Percentiles rank a stretch among this genome's conserved stretches.
Evolutionary conservation across 2,113 vertebrate species (phyloP).

Genomic region (Anguilla japonica): DNA sequence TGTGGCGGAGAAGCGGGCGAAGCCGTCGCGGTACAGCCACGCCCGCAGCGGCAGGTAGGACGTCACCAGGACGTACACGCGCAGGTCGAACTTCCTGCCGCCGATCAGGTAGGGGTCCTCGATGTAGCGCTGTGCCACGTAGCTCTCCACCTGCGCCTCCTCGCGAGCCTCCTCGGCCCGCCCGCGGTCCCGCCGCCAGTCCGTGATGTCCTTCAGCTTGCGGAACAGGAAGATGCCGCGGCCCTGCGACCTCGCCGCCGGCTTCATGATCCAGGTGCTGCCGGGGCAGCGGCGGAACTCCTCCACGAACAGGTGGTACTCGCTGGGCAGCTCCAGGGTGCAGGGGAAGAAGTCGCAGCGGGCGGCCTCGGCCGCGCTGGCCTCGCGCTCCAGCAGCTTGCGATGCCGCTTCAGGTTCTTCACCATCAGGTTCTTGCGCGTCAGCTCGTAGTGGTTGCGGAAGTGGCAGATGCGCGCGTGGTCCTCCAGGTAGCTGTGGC

Average conservation of each 20-base stretch:
- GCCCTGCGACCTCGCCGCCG: slow-evolving; percentile 82
- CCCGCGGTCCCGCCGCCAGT: slow-evolving; percentile 78
- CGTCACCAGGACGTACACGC: slow-evolving; percentile 80
- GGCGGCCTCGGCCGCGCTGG: slow-evolving; percentile 69
- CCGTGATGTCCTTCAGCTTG: slow-evolving; percentile 81
- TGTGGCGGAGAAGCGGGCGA: slow-evolving; percentile 77
- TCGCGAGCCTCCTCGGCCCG: slow-evolving; percentile 75
- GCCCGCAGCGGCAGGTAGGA: slow-evolving; percentile 78
- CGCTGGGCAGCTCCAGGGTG: slow-evolving; percentile 81
- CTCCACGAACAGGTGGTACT: slow-evolving; percentile 84
- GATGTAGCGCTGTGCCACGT: slow-evolving; percentile 85
- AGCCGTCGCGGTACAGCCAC: slow-evolving; percentile 82
- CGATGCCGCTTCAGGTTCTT: slow-evolving; percentile 83
- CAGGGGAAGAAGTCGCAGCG: slow-evolving; percentile 83
- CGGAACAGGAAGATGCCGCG: slow-evolving; percentile 85
- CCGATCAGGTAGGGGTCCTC: slow-evolving; percentile 88
- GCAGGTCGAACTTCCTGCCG: slow-evolving; percentile 84
- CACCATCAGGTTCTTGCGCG: slow-evolving; percentile 84
- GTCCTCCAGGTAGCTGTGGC: slow-evolving; percentile 83
- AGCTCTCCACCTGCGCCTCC: slow-evolving; percentile 80
- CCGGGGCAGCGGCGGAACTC: slow-evolving; percentile 82
- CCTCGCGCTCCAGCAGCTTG: slow-evolving; percentile 78
- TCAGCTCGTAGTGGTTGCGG: slow-evolving; percentile 88
- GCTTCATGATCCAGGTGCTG: slow-evolving; percentile 85
- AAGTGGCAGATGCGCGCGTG: slow-evolving; percentile 85